Percentiles rank a stretch among this genome's conserved stretches.
Evolutionary conservation across 2,113 vertebrate genomes (phyloP).

Genomic region (Lanius collurio): DNA sequence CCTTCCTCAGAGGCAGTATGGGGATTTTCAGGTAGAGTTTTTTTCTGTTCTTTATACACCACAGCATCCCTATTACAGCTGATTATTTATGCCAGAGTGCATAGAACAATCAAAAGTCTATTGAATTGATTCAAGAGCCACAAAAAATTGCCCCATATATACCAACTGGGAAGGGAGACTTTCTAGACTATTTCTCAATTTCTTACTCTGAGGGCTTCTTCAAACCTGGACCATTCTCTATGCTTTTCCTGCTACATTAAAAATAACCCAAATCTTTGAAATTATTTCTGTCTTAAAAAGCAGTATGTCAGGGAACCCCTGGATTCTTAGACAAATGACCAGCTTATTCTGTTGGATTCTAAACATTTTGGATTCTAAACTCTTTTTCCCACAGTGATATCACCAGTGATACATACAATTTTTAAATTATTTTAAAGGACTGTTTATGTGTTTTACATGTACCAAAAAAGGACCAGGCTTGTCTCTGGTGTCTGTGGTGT

Average conservation of each 20-base stretch:
- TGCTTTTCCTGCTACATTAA: neutral
- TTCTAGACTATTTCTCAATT: neutral
- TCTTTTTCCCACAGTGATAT: neutral
- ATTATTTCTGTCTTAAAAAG: neutral
- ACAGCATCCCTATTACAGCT: neutral
- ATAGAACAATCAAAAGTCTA: neutral
- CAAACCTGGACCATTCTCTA: neutral
- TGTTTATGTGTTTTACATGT: accelerated
- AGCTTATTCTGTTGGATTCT: neutral
- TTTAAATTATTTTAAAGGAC: neutral
- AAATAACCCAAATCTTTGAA: neutral
- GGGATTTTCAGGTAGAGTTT: neutral
- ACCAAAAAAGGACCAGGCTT: neutral
- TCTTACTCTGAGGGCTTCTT: neutral
- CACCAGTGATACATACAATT: neutral
- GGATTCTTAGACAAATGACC: neutral
- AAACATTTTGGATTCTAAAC: neutral
- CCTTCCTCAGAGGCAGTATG: neutral
- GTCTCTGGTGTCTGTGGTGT: neutral
- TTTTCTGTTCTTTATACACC: neutral
- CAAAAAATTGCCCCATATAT: neutral
- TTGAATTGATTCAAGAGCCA: neutral
- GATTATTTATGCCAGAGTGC: neutral
- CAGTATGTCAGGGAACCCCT: neutral
- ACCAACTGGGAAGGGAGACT: neutral